Conservation (phyloP, 2,797 vertebrate species). For the Tokudaia tokunoshimensis region DNA sequence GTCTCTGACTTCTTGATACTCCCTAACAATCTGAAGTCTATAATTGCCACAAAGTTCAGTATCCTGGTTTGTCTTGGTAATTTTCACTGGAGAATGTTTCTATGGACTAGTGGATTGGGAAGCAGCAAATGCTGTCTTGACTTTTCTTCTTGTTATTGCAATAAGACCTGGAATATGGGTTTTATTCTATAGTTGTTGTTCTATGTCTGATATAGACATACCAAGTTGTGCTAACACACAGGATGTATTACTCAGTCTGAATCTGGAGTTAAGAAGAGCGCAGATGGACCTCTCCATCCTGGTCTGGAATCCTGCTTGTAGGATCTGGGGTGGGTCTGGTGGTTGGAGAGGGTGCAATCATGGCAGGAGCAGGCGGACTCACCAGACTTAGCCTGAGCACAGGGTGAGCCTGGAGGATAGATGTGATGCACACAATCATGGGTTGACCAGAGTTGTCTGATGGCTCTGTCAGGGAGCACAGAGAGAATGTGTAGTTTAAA, state of each 20-base stretch:
- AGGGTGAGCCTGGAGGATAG: background rate
- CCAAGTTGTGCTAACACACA: background rate
- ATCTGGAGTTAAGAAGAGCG: background rate
- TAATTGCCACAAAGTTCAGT: background rate
- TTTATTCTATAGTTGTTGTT: background rate
- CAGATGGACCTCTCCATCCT: too few relatives aligned
- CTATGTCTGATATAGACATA: background rate
- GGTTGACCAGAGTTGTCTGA: fast-evolving
- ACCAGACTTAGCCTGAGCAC: background rate
- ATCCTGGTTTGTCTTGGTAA: background rate
- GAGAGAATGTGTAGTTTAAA: background rate
- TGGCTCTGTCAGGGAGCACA: background rate
- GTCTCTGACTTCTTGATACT: background rate
- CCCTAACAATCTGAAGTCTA: too few relatives aligned
- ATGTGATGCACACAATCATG: background rate
- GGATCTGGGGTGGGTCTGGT: background rate
- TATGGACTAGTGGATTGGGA: background rate
- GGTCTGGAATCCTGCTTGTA: background rate
- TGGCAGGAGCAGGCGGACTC: background rate
- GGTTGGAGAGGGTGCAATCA: background rate
- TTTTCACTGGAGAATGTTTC: background rate
- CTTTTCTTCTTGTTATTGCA: background rate
- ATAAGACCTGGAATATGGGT: background rate
- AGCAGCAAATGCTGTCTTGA: background rate
- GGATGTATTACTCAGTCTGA: background rate